Conservation (phyloP, 2,113 vertebrate species). For the Gallinago media region DNA sequence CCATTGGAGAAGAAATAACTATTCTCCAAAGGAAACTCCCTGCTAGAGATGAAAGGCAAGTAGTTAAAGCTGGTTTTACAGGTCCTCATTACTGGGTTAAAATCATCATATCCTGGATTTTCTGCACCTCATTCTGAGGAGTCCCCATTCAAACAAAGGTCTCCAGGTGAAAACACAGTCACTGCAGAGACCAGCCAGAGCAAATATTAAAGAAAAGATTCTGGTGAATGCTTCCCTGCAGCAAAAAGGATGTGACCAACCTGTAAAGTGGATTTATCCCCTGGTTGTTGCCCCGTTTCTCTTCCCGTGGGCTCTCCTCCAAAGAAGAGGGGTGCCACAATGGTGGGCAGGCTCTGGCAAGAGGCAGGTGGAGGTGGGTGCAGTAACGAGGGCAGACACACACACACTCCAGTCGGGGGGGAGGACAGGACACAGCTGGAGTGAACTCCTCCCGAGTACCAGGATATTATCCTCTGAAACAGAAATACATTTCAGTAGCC, state of each 20-base stretch:
- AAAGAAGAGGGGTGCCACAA: neutral
- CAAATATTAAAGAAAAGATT: neutral
- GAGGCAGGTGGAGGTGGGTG: neutral
- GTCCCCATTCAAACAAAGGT: neutral
- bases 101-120: neutral
- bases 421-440: neutral
- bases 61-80: neutral
- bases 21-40: neutral
- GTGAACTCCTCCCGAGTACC: fast-evolving
- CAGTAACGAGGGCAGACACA: neutral
- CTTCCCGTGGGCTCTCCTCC: neutral
- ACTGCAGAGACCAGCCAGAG: neutral
- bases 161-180: neutral
- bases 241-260: neutral
- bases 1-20: constrained; percentile 21
- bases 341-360: fast-evolving
- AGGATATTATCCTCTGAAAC: neutral
- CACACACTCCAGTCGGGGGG: neutral
- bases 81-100: neutral
- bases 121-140: neutral
- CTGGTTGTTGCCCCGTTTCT: neutral
- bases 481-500: neutral
- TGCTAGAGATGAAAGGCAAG: constrained; percentile 26
- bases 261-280: neutral
- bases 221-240: neutral